Conservation (phyloP, 2,113 vertebrate species). For the Cephalopterus ornatus region DNA sequence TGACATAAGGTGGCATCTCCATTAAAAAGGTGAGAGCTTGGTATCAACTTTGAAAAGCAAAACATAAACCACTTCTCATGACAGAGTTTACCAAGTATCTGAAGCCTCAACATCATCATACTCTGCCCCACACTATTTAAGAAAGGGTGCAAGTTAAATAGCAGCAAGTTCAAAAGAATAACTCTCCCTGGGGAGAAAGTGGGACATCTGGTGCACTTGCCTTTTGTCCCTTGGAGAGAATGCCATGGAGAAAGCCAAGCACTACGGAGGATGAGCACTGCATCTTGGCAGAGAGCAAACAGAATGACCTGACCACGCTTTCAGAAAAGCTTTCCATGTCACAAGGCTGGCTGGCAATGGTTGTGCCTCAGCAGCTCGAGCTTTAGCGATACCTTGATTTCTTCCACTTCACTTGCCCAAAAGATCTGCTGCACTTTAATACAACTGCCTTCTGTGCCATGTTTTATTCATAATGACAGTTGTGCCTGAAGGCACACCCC, state of each 20-base stretch:
- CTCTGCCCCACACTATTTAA: neutral
- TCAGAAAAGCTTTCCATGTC: neutral
- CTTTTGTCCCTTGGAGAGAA: neutral
- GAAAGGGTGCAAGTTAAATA: neutral
- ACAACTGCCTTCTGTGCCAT: neutral
- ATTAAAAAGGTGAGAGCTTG: neutral
- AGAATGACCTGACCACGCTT: neutral
- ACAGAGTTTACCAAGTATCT: neutral
- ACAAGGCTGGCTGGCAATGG: neutral
- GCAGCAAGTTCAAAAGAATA: neutral
- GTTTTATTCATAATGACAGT: neutral
- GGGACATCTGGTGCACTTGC: no score
- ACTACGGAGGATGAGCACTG: rapidly evolving
- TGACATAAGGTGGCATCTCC: rapidly evolving
- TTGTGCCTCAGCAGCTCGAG: neutral
- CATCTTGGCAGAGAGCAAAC: neutral
- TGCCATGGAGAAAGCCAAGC: neutral
- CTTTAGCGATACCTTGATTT: neutral
- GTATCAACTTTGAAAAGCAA: neutral
- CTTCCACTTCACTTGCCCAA: neutral
- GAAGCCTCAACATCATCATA: neutral
- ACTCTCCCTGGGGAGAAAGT: neutral
- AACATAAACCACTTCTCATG: neutral
- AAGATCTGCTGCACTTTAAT: neutral
- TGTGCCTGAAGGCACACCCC: neutral